Conservation (phyloP, 2,797 vertebrate genomes). For the Podargus strigoides region DNA sequence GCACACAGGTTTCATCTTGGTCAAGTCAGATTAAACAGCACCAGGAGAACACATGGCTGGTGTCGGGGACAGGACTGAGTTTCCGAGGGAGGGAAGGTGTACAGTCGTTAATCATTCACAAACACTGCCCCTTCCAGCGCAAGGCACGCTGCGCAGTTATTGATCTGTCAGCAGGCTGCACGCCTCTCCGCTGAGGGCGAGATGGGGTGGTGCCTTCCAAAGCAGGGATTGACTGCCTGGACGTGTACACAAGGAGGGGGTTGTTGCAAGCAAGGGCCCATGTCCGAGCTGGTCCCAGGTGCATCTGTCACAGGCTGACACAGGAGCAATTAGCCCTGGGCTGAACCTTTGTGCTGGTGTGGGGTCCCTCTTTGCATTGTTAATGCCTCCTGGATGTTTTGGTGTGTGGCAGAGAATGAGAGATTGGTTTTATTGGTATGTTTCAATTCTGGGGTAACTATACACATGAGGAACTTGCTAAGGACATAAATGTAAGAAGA, state of each 20-base stretch:
- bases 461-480: not conserved
- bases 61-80: not conserved
- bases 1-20: not conserved
- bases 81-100: not conserved
- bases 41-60: not conserved
- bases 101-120: not conserved
- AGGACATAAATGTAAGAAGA: not conserved
- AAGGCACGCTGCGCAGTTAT: accelerated
- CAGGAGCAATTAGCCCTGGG: not conserved
- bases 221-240: not conserved
- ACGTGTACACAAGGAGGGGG: accelerated
- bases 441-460: not conserved
- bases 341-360: accelerated
- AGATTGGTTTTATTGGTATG: not conserved
- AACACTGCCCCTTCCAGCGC: accelerated
- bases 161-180: not conserved
- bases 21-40: not conserved
- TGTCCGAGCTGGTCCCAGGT: accelerated
- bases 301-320: not conserved
- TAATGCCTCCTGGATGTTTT: not conserved
- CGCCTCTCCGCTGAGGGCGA: not conserved
- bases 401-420: not conserved
- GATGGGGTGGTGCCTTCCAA: not conserved
- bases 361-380: not conserved
- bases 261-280: not conserved